These are phyloP conservation scores for Platorchestia sp. DNA, from an alignment of 1,140 invertebrate genomes.

Conservation along the genomic window DNA sequence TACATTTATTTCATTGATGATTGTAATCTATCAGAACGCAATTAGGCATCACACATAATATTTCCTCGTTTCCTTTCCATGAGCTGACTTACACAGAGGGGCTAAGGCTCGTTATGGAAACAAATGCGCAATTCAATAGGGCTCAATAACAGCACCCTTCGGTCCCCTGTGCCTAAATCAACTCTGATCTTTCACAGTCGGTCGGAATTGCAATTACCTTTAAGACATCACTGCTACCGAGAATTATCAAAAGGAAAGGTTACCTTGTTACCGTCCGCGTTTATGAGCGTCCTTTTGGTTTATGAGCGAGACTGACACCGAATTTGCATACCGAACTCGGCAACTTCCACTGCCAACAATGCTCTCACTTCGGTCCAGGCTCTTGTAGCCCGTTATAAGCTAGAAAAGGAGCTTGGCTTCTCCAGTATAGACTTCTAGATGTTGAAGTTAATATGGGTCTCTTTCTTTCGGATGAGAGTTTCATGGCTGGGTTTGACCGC, in stretches of 20 bases:
- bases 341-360: neutral
- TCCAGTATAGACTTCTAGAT: neutral
- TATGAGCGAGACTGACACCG: neutral
- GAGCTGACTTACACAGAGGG: too few species aligned
- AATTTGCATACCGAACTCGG: conserved; percentile 22
- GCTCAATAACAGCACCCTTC: neutral
- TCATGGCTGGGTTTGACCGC: neutral
- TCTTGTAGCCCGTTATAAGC: neutral
- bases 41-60: too few species aligned
- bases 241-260: conserved; percentile 51
- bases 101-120: neutral
- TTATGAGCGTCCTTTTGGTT: conserved; percentile 51
- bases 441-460: neutral
- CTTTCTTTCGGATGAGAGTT: neutral
- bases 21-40: too few species aligned
- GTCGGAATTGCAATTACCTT: conserved; percentile 49
- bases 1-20: too few species aligned
- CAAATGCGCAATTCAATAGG: neutral
- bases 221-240: conserved; percentile 22
- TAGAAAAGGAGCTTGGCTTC: neutral
- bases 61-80: too few species aligned
- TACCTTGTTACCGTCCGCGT: conserved; percentile 42
- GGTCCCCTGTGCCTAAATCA: neutral
- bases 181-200: neutral
- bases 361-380: neutral